These are phyloP conservation scores for Spinus pinus DNA, from an alignment of 2,797 vertebrate species.

Conservation along the genomic window DNA sequence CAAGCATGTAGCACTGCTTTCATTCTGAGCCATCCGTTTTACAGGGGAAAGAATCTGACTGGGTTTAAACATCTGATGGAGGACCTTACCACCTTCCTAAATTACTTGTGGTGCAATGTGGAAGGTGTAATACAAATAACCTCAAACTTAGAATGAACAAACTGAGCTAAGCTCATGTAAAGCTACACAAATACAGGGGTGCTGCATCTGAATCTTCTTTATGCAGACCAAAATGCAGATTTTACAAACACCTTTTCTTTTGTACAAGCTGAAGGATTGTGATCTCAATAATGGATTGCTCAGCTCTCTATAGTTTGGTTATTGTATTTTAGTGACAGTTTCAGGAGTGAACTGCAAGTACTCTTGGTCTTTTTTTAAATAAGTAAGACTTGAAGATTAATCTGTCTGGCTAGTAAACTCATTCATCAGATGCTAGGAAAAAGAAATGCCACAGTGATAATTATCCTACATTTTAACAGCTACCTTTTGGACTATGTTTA, in stretches of 20 bases:
- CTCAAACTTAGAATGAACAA: background rate
- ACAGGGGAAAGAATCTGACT: background rate
- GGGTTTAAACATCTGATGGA: background rate
- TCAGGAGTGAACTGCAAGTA: background rate
- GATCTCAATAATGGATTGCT: background rate
- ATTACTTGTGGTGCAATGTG: background rate
- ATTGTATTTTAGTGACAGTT: background rate
- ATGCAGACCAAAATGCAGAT: background rate
- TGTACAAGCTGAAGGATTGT: background rate
- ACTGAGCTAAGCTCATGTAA: background rate
- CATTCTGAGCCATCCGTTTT: background rate
- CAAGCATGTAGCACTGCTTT: background rate
- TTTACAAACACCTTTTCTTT: background rate
- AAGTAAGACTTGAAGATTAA: background rate
- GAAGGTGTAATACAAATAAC: background rate
- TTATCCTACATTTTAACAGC: background rate
- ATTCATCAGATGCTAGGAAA: background rate
- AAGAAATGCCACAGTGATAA: background rate
- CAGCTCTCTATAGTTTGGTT: background rate
- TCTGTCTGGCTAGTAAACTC: background rate
- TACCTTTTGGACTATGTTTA: background rate
- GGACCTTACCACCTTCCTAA: background rate
- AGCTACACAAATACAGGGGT: background rate
- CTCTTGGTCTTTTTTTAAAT: background rate
- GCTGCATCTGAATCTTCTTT: background rate